phyloP scores from a whole-genome alignment of 2,888 invertebrate species.

The Dichetophora obliterata region DNA sequence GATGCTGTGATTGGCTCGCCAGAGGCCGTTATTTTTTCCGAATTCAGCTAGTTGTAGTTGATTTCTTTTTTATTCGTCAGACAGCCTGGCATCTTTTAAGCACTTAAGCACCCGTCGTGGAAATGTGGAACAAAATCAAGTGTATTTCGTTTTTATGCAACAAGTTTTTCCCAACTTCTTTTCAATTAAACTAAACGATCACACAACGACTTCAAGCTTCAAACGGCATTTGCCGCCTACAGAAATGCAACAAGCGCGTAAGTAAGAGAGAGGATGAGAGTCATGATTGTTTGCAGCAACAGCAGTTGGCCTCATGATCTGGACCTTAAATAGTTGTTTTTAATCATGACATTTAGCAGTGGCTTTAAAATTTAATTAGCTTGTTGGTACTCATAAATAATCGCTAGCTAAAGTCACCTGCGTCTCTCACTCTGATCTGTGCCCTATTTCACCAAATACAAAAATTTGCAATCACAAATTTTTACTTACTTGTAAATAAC shows the following conservation, averaged over 20 bases:
- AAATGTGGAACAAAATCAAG: slow-evolving; percentile 16
- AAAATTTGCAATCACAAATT: no score
- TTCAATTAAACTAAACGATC: slow-evolving; percentile 23
- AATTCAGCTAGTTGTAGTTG: background rate
- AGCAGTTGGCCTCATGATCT: background rate
- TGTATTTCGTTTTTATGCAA: background rate
- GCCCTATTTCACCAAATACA: no score
- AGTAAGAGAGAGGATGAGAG: background rate
- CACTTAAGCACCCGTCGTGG: background rate
- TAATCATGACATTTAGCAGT: slow-evolving; percentile 15
- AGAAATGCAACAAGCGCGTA: no score
- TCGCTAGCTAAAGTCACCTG: background rate
- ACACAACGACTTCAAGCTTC: background rate
- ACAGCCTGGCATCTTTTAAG: background rate
- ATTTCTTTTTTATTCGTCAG: background rate
- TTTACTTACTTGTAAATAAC: no score
- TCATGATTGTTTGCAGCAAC: background rate
- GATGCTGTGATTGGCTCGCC: background rate
- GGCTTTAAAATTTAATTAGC: slow-evolving; percentile 15
- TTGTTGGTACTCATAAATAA: slow-evolving; percentile 4
- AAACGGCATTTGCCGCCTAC: background rate
- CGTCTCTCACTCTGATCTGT: no score
- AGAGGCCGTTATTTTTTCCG: background rate
- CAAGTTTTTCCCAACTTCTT: background rate
- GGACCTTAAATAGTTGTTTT: slow-evolving; percentile 19